phyloP scores from a whole-genome alignment of 2,113 vertebrate genomes.

The Petrocephalus zakoni region DNA sequence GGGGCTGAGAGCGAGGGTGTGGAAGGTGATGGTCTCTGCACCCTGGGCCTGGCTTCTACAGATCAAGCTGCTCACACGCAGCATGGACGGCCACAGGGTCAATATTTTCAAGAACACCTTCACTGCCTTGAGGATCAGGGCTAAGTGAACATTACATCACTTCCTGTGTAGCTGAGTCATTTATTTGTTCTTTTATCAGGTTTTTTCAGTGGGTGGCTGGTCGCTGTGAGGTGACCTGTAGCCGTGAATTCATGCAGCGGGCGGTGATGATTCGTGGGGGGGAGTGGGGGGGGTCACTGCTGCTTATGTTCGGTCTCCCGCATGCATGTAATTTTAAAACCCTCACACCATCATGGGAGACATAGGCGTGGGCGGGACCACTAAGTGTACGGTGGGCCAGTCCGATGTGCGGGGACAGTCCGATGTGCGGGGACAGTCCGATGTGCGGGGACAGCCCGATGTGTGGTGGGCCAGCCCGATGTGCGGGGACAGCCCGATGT shows the following conservation, averaged over 20 bases:
- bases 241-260: constrained; percentile 4
- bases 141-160: background rate
- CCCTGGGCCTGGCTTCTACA: background rate
- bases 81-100: background rate
- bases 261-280: background rate
- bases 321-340: constrained; percentile 3
- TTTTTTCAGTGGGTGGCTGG: constrained; percentile 2
- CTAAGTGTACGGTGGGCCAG: no score
- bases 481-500: no score
- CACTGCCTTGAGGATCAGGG: background rate
- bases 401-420: no score
- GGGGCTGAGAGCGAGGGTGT: constrained; percentile 16
- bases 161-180: background rate
- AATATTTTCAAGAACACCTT: background rate
- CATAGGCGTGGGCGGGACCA: background rate
- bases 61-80: background rate
- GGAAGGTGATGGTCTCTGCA: background rate
- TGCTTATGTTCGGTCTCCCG: background rate
- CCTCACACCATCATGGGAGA: background rate
- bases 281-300: background rate
- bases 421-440: no score
- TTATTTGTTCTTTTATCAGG: constrained; percentile 1
- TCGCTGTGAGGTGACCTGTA: background rate
- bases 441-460: no score
- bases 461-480: no score